These are phyloP conservation scores for Cryptophagus acutangulus DNA, from an alignment of 2,888 invertebrate genomes.

Conservation along the genomic window DNA sequence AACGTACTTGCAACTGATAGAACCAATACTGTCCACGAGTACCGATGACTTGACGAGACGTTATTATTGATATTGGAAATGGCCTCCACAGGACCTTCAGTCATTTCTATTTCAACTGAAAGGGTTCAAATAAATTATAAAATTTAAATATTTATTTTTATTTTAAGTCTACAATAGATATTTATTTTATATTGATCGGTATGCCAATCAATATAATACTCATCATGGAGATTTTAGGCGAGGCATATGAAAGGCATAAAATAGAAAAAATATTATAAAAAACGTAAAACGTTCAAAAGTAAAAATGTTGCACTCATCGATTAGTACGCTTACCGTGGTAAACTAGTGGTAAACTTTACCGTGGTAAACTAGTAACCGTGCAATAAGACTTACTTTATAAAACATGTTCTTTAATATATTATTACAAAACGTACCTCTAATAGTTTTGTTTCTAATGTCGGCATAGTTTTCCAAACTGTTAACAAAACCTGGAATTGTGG, in stretches of 20 bases:
- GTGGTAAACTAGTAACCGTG: too few relatives aligned
- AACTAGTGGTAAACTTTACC: too few relatives aligned
- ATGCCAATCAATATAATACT: too few relatives aligned
- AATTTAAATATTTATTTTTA: slow-evolving; percentile 1
- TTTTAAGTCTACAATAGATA: background rate
- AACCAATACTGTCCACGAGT: background rate
- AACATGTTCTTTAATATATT: too few relatives aligned
- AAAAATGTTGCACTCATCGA: too few relatives aligned
- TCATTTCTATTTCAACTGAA: slow-evolving; percentile 35
- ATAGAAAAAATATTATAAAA: too few relatives aligned
- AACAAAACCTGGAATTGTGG: slow-evolving; percentile 73
- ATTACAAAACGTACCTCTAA: slow-evolving; percentile 65
- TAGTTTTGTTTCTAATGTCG: slow-evolving; percentile 67
- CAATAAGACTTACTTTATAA: too few relatives aligned
- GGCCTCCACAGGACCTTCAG: slow-evolving; percentile 34
- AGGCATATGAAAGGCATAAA: too few relatives aligned
- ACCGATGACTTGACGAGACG: slow-evolving; percentile 12
- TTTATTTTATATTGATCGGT: background rate
- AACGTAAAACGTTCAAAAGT: too few relatives aligned
- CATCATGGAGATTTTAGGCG: too few relatives aligned
- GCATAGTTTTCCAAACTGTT: slow-evolving; percentile 68
- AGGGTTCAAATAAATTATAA: slow-evolving; percentile 14
- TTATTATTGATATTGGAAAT: slow-evolving; percentile 17
- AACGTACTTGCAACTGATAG: too few relatives aligned
- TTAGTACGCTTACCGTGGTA: too few relatives aligned